Evolutionary conservation across 1,140 invertebrate species (phyloP), one percentile per base, ranked within the genome.

Genomic region (Mycetomoellerius zeteki): DNA sequence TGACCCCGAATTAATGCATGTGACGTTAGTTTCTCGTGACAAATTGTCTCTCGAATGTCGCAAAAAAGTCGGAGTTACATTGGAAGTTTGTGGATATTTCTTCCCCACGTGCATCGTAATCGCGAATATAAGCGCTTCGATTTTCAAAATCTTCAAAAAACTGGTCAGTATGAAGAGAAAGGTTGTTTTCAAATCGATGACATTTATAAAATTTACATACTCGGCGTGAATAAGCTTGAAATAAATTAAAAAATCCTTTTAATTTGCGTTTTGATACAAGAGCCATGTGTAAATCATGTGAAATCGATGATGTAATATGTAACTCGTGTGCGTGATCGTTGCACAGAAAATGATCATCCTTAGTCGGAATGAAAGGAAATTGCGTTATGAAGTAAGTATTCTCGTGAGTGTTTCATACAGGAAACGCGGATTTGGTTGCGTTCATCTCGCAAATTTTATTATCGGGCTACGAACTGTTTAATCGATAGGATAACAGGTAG

Each of bases 241-340:
- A 52, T 67, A 5, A 52, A 2, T 56, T 56, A 14, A 64, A 64
- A 64, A 65, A 21, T 16, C 2, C 1, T 43, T 43, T 43, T 43
- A 43, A 43, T 14, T 2, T 30, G 24, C 60, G n/a, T 3, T 24
- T 81, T 65, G 24, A 16, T 43, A n/a, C 43, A 52, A 65, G 24
- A 21, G 27, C 14, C 12, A 33, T 12, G 62, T 21, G 47, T 16
- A 12, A 16, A 10, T 6, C 19, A 47, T 21, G 21, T 12, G 52
- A 81, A 71, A 58, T 24, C 50, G 27, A 75, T 85, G 81, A 85
- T 76, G 56, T 37, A 37, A 37, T n/a, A n/a, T 37, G 33, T 76
- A 85, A 85, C 54, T 62, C 14, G 21, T 58, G 16, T 58, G 43
- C 81, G 27, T 52, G 71, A 47, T 58, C 24, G 58, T 85, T 19